Conservation (phyloP, 2,888 invertebrate species). For the Scrobipalpa atriplicella region DNA sequence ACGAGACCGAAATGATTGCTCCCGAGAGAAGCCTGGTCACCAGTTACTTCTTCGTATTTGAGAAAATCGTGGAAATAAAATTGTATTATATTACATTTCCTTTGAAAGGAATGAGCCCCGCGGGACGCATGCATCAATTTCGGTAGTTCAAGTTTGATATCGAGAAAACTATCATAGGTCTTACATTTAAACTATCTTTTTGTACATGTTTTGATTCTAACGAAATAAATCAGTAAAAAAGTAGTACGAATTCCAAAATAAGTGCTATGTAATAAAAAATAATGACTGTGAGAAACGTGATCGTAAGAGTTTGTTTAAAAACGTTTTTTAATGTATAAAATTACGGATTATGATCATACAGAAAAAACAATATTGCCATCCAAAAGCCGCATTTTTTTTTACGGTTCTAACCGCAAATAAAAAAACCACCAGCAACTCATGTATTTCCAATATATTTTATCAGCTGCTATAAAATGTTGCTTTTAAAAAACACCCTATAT, state of each 20-base stretch:
- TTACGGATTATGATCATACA: too few relatives aligned
- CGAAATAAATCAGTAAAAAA: too few relatives aligned
- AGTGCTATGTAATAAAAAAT: too few relatives aligned
- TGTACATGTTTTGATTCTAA: too few relatives aligned
- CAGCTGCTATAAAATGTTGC: not conserved
- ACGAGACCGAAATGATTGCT: not conserved
- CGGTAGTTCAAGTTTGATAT: not conserved
- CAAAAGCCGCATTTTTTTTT: too few relatives aligned
- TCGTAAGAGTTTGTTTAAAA: too few relatives aligned
- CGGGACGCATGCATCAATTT: constrained; percentile 1
- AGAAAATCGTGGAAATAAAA: not conserved
- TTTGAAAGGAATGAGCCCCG: not conserved
- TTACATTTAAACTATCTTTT: too few relatives aligned
- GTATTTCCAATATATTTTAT: not conserved
- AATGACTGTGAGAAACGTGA: too few relatives aligned
- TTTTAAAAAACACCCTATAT: not conserved
- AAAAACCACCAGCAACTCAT: not conserved
- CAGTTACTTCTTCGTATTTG: not conserved
- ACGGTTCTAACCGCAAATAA: too few relatives aligned
- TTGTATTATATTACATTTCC: not conserved
- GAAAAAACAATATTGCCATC: too few relatives aligned
- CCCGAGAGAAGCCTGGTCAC: not conserved
- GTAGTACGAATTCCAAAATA: too few relatives aligned
- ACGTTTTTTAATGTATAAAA: too few relatives aligned
- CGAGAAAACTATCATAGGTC: not conserved